Evolutionary conservation across 2,888 invertebrate genomes (phyloP), one percentile per base, ranked within the genome.

Genomic region (Graphium colonna): DNA sequence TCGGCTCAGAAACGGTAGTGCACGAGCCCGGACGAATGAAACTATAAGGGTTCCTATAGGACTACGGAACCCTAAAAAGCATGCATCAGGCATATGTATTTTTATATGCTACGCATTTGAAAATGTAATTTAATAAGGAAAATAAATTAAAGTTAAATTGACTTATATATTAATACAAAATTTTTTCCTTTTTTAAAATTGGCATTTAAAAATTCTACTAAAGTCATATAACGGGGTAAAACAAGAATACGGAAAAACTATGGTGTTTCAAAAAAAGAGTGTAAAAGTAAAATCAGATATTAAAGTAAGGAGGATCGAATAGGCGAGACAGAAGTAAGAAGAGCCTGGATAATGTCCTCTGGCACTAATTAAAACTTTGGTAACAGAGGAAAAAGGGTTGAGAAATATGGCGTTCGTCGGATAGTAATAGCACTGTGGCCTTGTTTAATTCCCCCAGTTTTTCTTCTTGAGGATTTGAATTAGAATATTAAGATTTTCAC

Each of bases 321-420:
- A 68, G 67, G 69, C 65, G 69, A 68, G 71, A 75, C 72, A 77
- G 68, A 72, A 77, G 74, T 75, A 75, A 69, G 76, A 77, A 78
- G 77, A 77, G 73, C 68, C 71, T 73, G 81, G 77, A 77, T 86
- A 87, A 86, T 85, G 83, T 88, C 87, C 85, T 83, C 81, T 79
- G 87, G 82, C 84, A 84, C 84, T 87, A 87, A 88, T 87, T 88
- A 87, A 88, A 88, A 88, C 85, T 88, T 87, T 80, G 72, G 68
- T 67, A 79, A 77, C 76, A 71, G 71, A 73, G 76, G 80, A 79
- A 86, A 86, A 87, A 81, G 85, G 86, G 81, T 84, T 80, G 74
- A 82, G 78, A 85, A 87, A 85, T 84, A 84, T 84, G 72, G 80
- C 83, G 68, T 81, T 81, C 72, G 71, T 71, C 65, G 76, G 76